These are phyloP conservation scores for Dendrocincla fuliginosa DNA, from an alignment of 2,797 vertebrate genomes.

Conservation along the genomic window DNA sequence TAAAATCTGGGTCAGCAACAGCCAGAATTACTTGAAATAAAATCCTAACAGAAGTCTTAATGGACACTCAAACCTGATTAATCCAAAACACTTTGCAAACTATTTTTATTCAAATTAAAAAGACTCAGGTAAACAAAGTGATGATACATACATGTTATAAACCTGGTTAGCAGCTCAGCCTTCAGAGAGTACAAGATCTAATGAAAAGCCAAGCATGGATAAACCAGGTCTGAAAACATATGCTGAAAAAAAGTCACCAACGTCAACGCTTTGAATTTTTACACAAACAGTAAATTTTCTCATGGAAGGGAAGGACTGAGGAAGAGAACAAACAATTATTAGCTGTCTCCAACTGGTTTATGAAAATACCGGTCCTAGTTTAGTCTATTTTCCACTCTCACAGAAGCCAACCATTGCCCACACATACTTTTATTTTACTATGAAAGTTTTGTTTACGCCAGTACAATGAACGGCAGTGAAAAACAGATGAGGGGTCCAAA, in stretches of 20 bases:
- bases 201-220: conserved; percentile 75
- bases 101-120: conserved; percentile 85
- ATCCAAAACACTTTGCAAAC: conserved; percentile 81
- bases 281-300: conserved; percentile 67
- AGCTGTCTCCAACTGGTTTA: conserved; percentile 61
- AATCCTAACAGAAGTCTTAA: conserved; percentile 48
- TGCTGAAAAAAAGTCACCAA: conserved; percentile 64
- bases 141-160: conserved; percentile 78
- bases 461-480: conserved; percentile 58
- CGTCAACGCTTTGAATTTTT: conserved; percentile 57
- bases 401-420: conserved; percentile 72
- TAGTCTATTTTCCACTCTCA: conserved; percentile 58
- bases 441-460: conserved; percentile 47
- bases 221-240: conserved; percentile 76
- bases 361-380: conserved; percentile 67
- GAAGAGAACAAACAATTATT: conserved; percentile 62
- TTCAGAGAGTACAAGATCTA: conserved; percentile 71
- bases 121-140: conserved; percentile 80
- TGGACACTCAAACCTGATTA: conserved; percentile 76
- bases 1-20: background rate
- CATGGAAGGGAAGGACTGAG: conserved; percentile 55
- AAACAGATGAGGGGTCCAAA: conserved; percentile 66
- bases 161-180: conserved; percentile 75
- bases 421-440: conserved; percentile 67
- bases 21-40: conserved; percentile 36